phyloP scores from a whole-genome alignment of 2,797 vertebrate genomes.

The Acanthis flammea region DNA sequence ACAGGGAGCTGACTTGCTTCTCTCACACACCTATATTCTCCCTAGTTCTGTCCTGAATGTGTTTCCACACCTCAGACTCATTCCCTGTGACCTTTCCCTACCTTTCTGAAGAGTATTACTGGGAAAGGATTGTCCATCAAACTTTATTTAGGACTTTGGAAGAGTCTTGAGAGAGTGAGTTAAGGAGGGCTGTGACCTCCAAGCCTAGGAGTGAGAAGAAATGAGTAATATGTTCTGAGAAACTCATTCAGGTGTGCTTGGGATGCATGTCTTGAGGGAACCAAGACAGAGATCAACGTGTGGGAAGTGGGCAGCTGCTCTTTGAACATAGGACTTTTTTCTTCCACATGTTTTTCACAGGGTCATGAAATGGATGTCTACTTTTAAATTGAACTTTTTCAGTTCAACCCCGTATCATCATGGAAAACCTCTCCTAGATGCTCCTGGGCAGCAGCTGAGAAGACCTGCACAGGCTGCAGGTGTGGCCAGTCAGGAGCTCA shows the following conservation, averaged over 20 bases:
- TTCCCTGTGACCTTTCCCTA: not conserved
- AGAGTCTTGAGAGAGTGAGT: not conserved
- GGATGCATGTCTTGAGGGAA: accelerated
- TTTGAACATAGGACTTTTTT: not conserved
- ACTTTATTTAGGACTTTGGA: not conserved
- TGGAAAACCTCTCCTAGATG: not conserved
- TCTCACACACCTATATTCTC: accelerated
- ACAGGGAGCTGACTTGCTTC: not conserved
- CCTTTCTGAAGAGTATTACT: not conserved
- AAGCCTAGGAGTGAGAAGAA: not conserved
- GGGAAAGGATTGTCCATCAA: not conserved
- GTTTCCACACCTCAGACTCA: not conserved
- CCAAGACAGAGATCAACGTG: accelerated
- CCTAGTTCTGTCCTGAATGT: not conserved
- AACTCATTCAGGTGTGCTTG: not conserved
- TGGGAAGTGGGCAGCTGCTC: not conserved
- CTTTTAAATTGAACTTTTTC: not conserved
- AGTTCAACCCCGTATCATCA: not conserved
- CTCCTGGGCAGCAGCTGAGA: not conserved
- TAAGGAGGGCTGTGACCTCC: not conserved
- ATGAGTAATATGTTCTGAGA: not conserved
- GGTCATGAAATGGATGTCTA: not conserved
- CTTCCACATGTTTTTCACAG: not conserved
- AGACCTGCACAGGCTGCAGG: accelerated
- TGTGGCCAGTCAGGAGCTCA: accelerated